A percentile compares a stretch with the other conserved stretches of the same genome.
Evolutionary conservation across 2,113 vertebrate genomes (phyloP).

Genomic region (Galemys pyrenaicus): DNA sequence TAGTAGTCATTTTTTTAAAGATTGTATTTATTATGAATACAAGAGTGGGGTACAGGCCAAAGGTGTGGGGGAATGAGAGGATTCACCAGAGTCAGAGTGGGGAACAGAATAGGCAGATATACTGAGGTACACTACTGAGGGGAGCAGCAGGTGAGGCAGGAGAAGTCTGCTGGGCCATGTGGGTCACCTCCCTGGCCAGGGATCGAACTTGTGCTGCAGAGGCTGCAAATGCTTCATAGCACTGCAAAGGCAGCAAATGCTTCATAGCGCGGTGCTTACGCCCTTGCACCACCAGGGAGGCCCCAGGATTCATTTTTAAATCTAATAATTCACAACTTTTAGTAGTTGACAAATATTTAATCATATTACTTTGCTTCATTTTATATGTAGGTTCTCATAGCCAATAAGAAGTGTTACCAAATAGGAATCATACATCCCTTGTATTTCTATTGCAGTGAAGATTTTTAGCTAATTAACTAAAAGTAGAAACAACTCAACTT

Average conservation of each 20-base stretch:
- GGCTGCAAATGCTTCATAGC: too few species aligned
- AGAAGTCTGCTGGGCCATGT: too few species aligned
- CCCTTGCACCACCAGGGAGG: background rate
- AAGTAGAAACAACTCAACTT: background rate
- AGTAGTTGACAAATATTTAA: slow-evolving; percentile 27
- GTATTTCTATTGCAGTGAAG: background rate
- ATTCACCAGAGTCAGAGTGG: too few species aligned
- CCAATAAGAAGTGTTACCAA: background rate
- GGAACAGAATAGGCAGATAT: too few species aligned
- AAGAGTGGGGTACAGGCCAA: too few species aligned
- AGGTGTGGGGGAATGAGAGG: too few species aligned
- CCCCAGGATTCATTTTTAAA: background rate
- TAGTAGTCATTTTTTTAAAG: background rate
- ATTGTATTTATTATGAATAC: too few species aligned
- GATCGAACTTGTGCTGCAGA: background rate
- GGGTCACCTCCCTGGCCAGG: too few species aligned
- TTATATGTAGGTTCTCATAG: background rate
- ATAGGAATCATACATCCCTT: background rate
- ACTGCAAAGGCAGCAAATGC: too few species aligned
- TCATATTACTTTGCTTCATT: background rate
- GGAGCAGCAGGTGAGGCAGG: too few species aligned
- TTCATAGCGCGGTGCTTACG: background rate
- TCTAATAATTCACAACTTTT: background rate
- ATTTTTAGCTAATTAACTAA: slow-evolving; percentile 23
- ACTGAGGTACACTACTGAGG: too few species aligned